Evolutionary conservation across 2,797 vertebrate genomes (phyloP).

Genomic region (Acomys russatus): DNA sequence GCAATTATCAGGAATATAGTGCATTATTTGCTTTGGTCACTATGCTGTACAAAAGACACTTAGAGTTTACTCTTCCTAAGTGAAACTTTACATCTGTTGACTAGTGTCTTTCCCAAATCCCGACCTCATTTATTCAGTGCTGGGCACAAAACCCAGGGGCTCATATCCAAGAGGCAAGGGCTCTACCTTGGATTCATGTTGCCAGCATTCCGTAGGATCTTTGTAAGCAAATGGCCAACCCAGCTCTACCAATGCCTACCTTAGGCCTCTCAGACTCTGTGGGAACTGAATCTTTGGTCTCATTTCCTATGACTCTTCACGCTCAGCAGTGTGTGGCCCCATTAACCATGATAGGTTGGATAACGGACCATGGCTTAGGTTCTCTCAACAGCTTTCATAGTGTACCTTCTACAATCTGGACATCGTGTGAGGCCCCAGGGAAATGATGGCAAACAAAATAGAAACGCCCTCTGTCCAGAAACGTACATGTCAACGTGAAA

Average conservation of each 20-base stretch:
- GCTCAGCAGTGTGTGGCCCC: background rate
- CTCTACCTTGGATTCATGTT: background rate
- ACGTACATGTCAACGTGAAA: background rate
- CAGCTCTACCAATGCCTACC: background rate
- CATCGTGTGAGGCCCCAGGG: background rate
- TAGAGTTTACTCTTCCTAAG: background rate
- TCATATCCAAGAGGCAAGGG: background rate
- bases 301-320: background rate
- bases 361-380: background rate
- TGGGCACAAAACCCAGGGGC: background rate
- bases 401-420: background rate
- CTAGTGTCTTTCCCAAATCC: background rate
- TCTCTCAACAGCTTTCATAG: background rate
- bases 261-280: background rate
- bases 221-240: background rate
- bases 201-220: too few species aligned
- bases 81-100: background rate
- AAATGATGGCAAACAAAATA: background rate
- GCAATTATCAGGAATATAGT: background rate
- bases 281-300: background rate
- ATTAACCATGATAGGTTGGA: background rate
- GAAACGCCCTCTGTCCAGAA: constrained; percentile 15
- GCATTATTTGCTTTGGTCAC: background rate
- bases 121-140: background rate
- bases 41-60: background rate